phyloP scores from a whole-genome alignment of 53 echinoderm and acorn worm genomes.

The Apostichopus leukothele region DNA sequence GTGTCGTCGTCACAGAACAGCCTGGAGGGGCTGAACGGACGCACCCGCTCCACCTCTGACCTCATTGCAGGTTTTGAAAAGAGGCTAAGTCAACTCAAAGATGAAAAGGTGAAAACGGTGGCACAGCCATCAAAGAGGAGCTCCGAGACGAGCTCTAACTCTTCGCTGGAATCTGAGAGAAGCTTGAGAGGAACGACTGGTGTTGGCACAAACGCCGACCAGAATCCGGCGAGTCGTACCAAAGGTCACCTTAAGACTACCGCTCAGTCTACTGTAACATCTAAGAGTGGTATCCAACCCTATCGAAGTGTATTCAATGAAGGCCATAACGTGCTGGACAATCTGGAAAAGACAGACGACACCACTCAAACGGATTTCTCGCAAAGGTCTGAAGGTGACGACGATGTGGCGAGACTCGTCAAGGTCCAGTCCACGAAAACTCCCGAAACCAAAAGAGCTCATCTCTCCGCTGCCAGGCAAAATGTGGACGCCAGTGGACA shows the following conservation, averaged over 20 bases:
- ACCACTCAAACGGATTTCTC: conserved; percentile 38
- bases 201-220: not conserved
- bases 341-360: conserved; percentile 2
- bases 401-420: conserved; percentile 34
- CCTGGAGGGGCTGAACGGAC: conserved; percentile 37
- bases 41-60: conserved; percentile 60
- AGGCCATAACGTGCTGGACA: not conserved
- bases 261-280: not conserved
- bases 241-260: not conserved
- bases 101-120: conserved; percentile 54
- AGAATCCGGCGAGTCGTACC: not conserved
- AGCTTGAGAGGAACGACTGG: not conserved
- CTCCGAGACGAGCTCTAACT: not conserved
- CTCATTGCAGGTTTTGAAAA: conserved; percentile 71
- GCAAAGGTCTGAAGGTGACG: not conserved
- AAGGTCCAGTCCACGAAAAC: conserved; percentile 43
- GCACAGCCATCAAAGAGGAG: not conserved
- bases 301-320: conserved; percentile 32
- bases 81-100: conserved; percentile 61
- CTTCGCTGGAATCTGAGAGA: conserved; percentile 32
- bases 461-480: not conserved
- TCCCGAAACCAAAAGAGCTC: conserved; percentile 31
- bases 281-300: conserved; percentile 7
- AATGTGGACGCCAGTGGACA: not conserved
- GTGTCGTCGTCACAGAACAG: conserved; percentile 36